Evolutionary conservation across 1,140 invertebrate species (phyloP).

Genomic region (Meteorus sp.): DNA sequence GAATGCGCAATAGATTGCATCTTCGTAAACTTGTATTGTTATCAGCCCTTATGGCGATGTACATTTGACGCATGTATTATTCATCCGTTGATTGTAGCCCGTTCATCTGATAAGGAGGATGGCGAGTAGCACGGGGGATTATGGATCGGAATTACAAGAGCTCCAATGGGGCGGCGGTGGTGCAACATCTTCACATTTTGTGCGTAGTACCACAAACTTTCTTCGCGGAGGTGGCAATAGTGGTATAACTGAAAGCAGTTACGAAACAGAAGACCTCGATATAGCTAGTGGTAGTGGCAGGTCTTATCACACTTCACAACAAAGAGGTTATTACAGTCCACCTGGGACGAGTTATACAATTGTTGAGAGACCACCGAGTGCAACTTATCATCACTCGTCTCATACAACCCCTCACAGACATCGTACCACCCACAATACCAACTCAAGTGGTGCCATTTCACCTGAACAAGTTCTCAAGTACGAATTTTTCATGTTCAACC

Average conservation of each 20-base stretch:
- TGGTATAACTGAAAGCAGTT: constrained; percentile 45
- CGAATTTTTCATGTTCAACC: background rate
- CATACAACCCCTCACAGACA: constrained; percentile 65
- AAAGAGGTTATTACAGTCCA: constrained; percentile 61
- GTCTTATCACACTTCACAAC: constrained; percentile 35
- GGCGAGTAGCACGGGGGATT: constrained; percentile 56
- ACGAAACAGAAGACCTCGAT: constrained; percentile 60
- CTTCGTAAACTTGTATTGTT: too few relatives aligned
- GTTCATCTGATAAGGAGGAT: constrained; percentile 45
- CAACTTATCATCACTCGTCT: constrained; percentile 67
- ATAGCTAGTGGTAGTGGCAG: constrained; percentile 45
- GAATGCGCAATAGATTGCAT: background rate
- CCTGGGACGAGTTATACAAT: constrained; percentile 81
- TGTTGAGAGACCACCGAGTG: constrained; percentile 77
- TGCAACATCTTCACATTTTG: constrained; percentile 46
- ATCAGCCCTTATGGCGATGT: too few relatives aligned
- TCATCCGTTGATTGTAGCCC: too few relatives aligned
- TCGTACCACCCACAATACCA: constrained; percentile 42
- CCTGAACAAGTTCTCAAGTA: constrained; percentile 74
- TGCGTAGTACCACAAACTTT: constrained; percentile 44
- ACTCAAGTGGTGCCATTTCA: constrained; percentile 68
- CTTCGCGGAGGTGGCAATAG: constrained; percentile 37
- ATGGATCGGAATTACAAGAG: constrained; percentile 62
- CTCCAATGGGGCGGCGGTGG: constrained; percentile 60
- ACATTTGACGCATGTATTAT: too few relatives aligned